Conservation (phyloP, 2,888 invertebrate genomes). For the Parelbella ahira region DNA sequence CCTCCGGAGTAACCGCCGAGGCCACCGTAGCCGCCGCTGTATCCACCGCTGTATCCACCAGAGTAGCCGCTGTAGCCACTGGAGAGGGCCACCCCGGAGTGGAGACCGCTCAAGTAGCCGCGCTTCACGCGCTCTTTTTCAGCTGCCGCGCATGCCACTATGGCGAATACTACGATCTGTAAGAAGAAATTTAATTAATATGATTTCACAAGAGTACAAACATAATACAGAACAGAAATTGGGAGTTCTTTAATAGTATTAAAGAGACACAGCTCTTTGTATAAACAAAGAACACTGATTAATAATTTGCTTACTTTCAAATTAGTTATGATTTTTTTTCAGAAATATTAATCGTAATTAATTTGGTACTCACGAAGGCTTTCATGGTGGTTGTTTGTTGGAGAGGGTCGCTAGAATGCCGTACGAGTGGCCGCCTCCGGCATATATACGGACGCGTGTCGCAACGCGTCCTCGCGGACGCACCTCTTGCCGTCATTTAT, state of each 20-base stretch:
- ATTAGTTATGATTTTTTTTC: no score
- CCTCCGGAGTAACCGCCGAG: conserved; percentile 18
- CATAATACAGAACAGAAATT: no score
- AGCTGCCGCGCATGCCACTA: conserved; percentile 27
- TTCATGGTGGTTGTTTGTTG: conserved; percentile 14
- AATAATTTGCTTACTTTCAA: no score
- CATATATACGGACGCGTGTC: conserved; percentile 30
- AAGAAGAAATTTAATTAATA: no score
- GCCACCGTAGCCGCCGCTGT: conserved; percentile 27
- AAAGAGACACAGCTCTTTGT: no score
- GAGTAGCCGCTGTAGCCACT: conserved; percentile 24
- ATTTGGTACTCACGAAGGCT: conserved; percentile 35
- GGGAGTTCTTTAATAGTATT: no score
- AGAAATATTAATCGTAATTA: no score
- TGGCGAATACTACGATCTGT: conserved; percentile 28
- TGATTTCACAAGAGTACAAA: no score
- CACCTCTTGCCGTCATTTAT: conserved; percentile 1
- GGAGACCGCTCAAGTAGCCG: conserved; percentile 28
- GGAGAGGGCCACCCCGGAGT: conserved; percentile 25
- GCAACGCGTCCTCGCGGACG: conserved; percentile 32
- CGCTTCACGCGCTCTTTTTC: conserved; percentile 30
- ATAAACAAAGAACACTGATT: no score
- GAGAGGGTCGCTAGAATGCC: conserved; percentile 11
- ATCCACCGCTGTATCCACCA: conserved; percentile 25
- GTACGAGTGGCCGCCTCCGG: conserved; percentile 1